Evolutionary conservation across 35 echinoderm and acorn worm species (phyloP).

Genomic region (Hemicentrotus pulcherrimus): DNA sequence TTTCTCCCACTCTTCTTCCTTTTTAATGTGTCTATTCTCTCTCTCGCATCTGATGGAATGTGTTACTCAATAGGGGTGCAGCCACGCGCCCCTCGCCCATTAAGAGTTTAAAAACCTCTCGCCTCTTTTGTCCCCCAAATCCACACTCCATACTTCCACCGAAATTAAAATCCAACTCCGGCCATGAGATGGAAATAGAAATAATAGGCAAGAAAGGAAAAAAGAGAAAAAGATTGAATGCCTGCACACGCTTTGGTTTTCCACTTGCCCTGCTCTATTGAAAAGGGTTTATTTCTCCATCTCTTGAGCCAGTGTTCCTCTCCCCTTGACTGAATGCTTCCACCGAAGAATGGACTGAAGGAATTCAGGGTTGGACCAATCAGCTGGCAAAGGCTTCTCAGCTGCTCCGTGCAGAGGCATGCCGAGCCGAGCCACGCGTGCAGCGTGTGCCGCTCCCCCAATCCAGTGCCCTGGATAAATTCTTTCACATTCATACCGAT

Average conservation of each 20-base stretch:
- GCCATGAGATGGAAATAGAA: background rate
- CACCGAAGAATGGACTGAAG: background rate
- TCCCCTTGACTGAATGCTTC: background rate
- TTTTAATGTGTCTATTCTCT: background rate
- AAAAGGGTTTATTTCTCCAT: background rate
- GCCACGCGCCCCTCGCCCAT: conserved; percentile 11
- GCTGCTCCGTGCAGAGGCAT: background rate
- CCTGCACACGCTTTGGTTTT: background rate
- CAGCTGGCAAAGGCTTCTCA: background rate
- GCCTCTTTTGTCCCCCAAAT: conserved; percentile 25
- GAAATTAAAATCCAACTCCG: background rate
- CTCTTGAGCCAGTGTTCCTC: background rate
- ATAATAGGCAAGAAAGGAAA: background rate
- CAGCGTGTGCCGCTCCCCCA: background rate
- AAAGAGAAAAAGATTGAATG: background rate
- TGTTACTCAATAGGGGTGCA: background rate
- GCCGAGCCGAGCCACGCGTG: conserved; percentile 20
- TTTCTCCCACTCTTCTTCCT: background rate
- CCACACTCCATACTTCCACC: background rate
- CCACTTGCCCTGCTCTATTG: background rate
- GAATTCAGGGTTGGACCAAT: conserved; percentile 20
- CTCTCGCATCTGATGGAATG: background rate
- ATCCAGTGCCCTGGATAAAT: conserved; percentile 9
- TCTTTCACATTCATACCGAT: background rate
- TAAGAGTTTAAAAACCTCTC: conserved; percentile 22